phyloP scores from a whole-genome alignment of 2,113 vertebrate genomes.

The Falco punctatus region DNA sequence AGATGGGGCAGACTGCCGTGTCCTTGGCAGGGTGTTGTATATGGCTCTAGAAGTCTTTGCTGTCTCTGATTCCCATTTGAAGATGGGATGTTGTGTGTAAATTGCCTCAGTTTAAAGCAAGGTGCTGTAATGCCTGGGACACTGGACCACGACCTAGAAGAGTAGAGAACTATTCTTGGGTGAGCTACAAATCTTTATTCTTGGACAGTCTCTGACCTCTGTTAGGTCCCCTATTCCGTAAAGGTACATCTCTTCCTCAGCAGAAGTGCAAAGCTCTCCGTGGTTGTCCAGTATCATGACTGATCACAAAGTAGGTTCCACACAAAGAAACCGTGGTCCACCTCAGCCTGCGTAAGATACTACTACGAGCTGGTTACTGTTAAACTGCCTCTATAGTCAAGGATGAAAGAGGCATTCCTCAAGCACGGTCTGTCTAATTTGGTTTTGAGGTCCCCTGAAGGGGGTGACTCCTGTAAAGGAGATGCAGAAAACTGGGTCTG shows the following conservation, averaged over 20 bases:
- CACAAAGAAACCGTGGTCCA: background rate
- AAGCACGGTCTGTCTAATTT: background rate
- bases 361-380: background rate
- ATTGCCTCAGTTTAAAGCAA: background rate
- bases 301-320: background rate
- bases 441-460: background rate
- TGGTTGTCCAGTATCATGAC: background rate
- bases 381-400: background rate
- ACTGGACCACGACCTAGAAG: background rate
- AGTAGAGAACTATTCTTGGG: background rate
- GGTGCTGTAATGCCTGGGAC: background rate
- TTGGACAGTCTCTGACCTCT: background rate
- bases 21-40: background rate
- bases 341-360: background rate
- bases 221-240: background rate
- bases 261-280: background rate
- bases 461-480: background rate
- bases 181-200: background rate
- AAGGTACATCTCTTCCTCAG: background rate
- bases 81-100: background rate
- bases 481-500: background rate
- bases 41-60: background rate
- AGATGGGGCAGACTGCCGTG: background rate
- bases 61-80: background rate
- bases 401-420: background rate